phyloP scores from a whole-genome alignment of 2,888 invertebrate genomes.

The Hylaea fasciaria region DNA sequence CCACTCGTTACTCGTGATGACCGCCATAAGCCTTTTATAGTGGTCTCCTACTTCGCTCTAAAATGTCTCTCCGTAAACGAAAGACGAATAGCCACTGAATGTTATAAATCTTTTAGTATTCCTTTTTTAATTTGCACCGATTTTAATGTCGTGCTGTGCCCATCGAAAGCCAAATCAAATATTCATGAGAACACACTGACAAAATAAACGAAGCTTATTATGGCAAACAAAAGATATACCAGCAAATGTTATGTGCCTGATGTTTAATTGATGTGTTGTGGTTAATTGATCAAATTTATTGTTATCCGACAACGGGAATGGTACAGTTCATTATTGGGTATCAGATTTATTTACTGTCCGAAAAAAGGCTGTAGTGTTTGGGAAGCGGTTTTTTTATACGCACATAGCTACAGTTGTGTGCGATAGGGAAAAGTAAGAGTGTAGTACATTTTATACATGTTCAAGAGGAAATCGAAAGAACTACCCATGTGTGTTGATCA shows the following conservation, averaged over 20 bases:
- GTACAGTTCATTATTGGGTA: conserved; percentile 40
- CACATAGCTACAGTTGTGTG: conserved; percentile 30
- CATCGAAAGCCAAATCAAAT: conserved; percentile 37
- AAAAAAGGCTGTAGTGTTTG: conserved; percentile 19
- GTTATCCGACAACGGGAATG: conserved; percentile 40
- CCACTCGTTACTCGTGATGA: conserved; percentile 68
- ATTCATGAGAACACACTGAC: conserved; percentile 36
- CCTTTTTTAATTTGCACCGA: conserved; percentile 22
- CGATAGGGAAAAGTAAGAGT: conserved; percentile 28
- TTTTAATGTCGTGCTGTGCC: conserved; percentile 20
- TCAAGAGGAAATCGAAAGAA: conserved; percentile 63
- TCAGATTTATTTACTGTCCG: conserved; percentile 18
- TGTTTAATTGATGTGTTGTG: conserved; percentile 37
- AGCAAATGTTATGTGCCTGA: conserved; percentile 38
- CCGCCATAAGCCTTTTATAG: conserved; percentile 66
- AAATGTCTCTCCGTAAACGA: conserved; percentile 46
- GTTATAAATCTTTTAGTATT: conserved; percentile 1
- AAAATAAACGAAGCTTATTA: conserved; percentile 38
- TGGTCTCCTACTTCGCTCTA: conserved; percentile 54
- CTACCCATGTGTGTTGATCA: conserved; percentile 63
- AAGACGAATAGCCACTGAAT: conserved; percentile 37
- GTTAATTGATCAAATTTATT: conserved; percentile 37
- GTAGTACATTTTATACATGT: conserved; percentile 29
- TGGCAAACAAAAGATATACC: conserved; percentile 36
- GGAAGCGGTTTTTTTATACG: conserved; percentile 2